phyloP scores from a whole-genome alignment of 1,140 invertebrate species.

The Pachyrhynchus sulphureomaculatus region DNA sequence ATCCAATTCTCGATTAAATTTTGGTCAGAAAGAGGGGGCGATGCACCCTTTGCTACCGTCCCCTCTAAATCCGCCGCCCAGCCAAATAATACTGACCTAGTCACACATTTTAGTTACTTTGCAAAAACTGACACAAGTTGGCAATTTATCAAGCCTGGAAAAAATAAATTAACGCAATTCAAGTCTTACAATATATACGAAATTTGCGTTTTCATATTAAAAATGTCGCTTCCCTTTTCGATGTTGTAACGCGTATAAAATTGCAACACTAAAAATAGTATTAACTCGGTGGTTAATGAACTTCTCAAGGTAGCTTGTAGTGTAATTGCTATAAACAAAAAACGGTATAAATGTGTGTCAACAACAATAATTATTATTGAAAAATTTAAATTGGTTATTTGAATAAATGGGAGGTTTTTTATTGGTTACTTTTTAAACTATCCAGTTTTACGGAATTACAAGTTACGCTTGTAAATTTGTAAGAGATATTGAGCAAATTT shows the following conservation, averaged over 20 bases:
- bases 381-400: conserved; percentile 25
- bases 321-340: conserved; percentile 28
- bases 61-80: too few species aligned
- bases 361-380: conserved; percentile 16
- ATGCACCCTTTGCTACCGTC: too few species aligned
- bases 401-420: conserved; percentile 1
- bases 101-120: too few species aligned
- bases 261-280: conserved; percentile 34
- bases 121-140: background rate
- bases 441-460: background rate
- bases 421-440: background rate
- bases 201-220: conserved; percentile 34
- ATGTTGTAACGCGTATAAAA: conserved; percentile 24
- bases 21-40: too few species aligned
- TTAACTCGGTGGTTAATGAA: conserved; percentile 34
- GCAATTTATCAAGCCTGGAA: conserved; percentile 1
- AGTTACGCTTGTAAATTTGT: too few species aligned
- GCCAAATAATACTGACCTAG: too few species aligned
- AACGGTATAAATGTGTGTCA: conserved; percentile 31
- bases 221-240: conserved; percentile 35
- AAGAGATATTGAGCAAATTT: too few species aligned
- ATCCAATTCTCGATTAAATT: too few species aligned
- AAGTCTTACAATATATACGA: conserved; percentile 10
- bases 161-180: conserved; percentile 25
- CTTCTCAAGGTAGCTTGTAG: conserved; percentile 28